Percentiles rank a stretch among this genome's conserved stretches.
These are phyloP conservation scores for Mechanitis mazaeus DNA, from an alignment of 2,888 invertebrate genomes.

Conservation along the genomic window DNA sequence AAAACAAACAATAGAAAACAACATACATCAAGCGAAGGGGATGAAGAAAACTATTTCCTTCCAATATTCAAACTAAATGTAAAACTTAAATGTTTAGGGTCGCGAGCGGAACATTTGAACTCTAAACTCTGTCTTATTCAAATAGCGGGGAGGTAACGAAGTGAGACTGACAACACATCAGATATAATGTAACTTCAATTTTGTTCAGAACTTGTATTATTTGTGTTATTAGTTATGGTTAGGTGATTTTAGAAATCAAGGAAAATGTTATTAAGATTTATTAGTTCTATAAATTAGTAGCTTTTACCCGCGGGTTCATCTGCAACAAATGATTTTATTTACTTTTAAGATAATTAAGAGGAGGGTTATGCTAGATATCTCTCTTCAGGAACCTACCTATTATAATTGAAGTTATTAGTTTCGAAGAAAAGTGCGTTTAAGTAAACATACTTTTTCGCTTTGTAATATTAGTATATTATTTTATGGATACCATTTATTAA, in stretches of 20 bases:
- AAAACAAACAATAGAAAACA: not conserved
- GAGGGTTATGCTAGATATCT: too few relatives aligned
- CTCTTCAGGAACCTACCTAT: too few relatives aligned
- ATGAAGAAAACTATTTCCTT: constrained; percentile 37
- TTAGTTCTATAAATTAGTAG: too few relatives aligned
- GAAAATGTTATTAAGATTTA: not conserved
- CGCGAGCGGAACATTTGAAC: constrained; percentile 47
- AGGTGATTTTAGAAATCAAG: not conserved
- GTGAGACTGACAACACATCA: constrained; percentile 52
- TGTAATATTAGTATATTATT: too few relatives aligned
- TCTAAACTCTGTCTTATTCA: constrained; percentile 71
- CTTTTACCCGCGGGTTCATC: too few relatives aligned
- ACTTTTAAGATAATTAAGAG: too few relatives aligned
- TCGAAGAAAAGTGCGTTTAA: too few relatives aligned
- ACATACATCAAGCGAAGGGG: constrained; percentile 17
- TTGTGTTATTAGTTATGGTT: not conserved
- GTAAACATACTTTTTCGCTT: too few relatives aligned
- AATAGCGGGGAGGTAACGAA: constrained; percentile 72
- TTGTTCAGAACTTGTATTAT: constrained; percentile 3
- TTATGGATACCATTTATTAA: too few relatives aligned
- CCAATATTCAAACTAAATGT: constrained; percentile 45
- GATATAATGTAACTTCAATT: constrained; percentile 16
- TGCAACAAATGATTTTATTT: too few relatives aligned
- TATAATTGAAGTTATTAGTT: too few relatives aligned
- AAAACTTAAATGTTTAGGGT: constrained; percentile 64